Conservation (phyloP, 1,140 invertebrate genomes). For the Uloborus diversus region DNA sequence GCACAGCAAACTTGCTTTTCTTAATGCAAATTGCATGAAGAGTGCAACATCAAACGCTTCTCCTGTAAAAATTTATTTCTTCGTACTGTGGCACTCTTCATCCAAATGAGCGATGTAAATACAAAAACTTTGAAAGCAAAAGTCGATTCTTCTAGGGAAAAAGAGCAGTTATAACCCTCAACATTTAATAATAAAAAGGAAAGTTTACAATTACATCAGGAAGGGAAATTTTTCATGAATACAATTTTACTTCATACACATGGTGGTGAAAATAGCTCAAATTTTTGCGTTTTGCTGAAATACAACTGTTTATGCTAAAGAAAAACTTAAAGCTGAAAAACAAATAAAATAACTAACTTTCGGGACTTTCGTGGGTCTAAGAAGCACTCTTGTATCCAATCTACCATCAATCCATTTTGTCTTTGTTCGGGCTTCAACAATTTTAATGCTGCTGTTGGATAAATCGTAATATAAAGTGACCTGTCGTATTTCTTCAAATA, state of each 20-base stretch:
- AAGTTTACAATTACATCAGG: not conserved
- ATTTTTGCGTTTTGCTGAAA: not conserved
- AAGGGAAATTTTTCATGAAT: not conserved
- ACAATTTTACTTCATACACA: not conserved
- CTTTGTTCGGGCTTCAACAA: conserved; percentile 8
- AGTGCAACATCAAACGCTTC: too few relatives aligned
- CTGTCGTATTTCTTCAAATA: conserved; percentile 14
- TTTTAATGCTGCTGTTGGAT: not conserved
- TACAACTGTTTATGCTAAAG: not conserved
- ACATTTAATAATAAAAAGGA: too few relatives aligned
- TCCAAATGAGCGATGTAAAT: too few relatives aligned
- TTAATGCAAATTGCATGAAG: too few relatives aligned
- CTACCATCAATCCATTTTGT: conserved; percentile 10
- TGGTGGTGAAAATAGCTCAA: not conserved
- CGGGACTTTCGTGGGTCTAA: conserved; percentile 12
- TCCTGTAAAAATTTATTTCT: too few relatives aligned
- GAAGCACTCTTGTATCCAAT: not conserved
- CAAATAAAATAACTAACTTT: conserved; percentile 4
- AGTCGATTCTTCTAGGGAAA: too few relatives aligned
- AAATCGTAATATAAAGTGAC: conserved; percentile 16
- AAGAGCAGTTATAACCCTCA: too few relatives aligned
- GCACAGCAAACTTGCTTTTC: too few relatives aligned
- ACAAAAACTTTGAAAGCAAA: too few relatives aligned
- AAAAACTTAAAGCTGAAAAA: not conserved
- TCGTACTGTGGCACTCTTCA: too few relatives aligned